These are phyloP conservation scores for Montipora efflorescens DNA, from an alignment of 64 coral and sea anemone species.

Conservation along the genomic window DNA sequence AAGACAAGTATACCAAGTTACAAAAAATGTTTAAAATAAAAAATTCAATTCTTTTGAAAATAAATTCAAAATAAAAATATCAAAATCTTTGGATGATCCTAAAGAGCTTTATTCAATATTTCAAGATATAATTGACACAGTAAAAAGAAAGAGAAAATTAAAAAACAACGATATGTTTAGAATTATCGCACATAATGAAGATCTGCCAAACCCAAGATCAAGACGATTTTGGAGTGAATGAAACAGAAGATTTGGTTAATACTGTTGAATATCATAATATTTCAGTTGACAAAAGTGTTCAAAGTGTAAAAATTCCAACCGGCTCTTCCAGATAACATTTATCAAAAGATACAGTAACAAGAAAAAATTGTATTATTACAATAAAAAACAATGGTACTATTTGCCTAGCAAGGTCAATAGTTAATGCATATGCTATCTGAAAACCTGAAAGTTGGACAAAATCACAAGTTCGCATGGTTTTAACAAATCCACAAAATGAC, in stretches of 20 bases:
- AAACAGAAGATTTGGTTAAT: slow-evolving; percentile 38
- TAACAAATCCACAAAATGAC: slow-evolving; percentile 61
- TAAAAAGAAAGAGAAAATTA: slow-evolving; percentile 48
- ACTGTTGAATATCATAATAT: slow-evolving; percentile 25
- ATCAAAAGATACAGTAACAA: no score
- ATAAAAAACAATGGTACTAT: no score
- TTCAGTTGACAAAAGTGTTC: slow-evolving; percentile 7
- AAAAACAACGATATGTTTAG: slow-evolving; percentile 27
- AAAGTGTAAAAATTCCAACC: slow-evolving; percentile 53
- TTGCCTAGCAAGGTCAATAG: no score
- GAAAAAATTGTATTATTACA: no score
- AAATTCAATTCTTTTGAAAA: slow-evolving; percentile 62
- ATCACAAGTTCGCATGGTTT: no score
- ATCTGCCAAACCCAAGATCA: slow-evolving; percentile 28
- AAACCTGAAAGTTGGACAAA: no score
- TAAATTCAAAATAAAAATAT: slow-evolving; percentile 49
- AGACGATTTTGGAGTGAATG: slow-evolving; percentile 19
- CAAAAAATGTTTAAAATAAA: slow-evolving; percentile 4
- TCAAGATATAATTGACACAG: slow-evolving; percentile 16
- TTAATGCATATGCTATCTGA: no score
- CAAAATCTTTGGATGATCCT: slow-evolving; percentile 37
- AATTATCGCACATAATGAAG: slow-evolving; percentile 32
- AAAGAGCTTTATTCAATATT: slow-evolving; percentile 42
- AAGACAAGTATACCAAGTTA: background rate
- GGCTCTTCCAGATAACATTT: background rate